These are phyloP conservation scores for Toxotes lorentzi DNA, from an alignment of 2,797 vertebrate species.

Conservation along the genomic window DNA sequence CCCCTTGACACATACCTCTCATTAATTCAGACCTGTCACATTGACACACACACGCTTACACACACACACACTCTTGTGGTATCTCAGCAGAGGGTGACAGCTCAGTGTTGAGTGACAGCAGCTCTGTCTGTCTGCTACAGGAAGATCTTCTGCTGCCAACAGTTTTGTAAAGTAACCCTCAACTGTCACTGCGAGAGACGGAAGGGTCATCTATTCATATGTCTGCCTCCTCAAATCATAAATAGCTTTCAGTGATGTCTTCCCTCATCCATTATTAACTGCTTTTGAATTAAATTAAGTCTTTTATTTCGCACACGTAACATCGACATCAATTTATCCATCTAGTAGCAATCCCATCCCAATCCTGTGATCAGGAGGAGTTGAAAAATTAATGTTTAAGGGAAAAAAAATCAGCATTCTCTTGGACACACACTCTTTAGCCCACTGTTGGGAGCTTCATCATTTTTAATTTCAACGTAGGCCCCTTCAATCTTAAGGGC, in stretches of 20 bases:
- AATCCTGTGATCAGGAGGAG: conserved; percentile 31
- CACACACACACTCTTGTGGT: conserved; percentile 42
- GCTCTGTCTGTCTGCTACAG: conserved; percentile 80
- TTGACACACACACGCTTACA: conserved; percentile 53
- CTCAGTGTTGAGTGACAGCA: conserved; percentile 80
- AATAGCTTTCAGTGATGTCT: conserved; percentile 78
- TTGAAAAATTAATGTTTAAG: conserved; percentile 30
- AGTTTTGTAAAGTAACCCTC: conserved; percentile 82
- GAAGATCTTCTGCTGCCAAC: conserved; percentile 81
- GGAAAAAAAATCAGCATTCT: neutral
- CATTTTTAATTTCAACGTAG: conserved; percentile 1
- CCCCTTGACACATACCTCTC: conserved; percentile 77
- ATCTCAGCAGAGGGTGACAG: conserved; percentile 75
- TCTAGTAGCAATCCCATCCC: conserved; percentile 31
- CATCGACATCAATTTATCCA: conserved; percentile 49
- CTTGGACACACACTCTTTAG: neutral
- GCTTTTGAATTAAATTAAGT: conserved; percentile 78
- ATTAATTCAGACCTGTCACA: conserved; percentile 84
- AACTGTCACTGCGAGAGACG: conserved; percentile 78
- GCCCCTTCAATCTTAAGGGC: neutral
- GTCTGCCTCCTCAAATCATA: conserved; percentile 80
- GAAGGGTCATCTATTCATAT: conserved; percentile 80
- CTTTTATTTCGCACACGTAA: conserved; percentile 70
- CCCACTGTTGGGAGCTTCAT: neutral
- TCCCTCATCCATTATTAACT: conserved; percentile 81